phyloP scores from a whole-genome alignment of 2,113 vertebrate genomes.

The Psophia crepitans region DNA sequence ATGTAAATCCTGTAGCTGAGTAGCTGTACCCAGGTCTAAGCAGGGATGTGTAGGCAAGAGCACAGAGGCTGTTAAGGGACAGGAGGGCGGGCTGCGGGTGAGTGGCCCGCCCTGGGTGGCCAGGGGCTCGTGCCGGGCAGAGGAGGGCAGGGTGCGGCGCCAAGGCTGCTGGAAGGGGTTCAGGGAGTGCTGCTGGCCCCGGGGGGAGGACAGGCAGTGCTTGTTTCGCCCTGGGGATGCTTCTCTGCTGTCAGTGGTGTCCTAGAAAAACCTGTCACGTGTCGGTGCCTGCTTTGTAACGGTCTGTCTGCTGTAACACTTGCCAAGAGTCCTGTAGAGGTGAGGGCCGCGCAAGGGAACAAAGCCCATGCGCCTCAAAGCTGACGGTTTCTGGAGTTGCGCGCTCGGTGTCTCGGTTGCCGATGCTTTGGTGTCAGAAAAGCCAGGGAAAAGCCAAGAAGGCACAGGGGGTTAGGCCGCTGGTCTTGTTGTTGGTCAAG shows the following conservation, averaged over 20 bases:
- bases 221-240: neutral
- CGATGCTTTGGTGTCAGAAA: neutral
- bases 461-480: neutral
- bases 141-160: neutral
- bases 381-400: rapidly evolving
- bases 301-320: neutral
- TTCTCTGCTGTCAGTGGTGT: neutral
- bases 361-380: neutral
- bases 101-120: rapidly evolving
- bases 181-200: rapidly evolving
- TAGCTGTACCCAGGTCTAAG: neutral
- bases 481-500: neutral
- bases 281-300: neutral
- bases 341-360: neutral
- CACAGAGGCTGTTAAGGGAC: neutral
- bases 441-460: neutral
- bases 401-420: neutral
- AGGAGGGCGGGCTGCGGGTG: neutral
- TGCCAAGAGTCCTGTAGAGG: neutral
- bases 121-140: too few species aligned
- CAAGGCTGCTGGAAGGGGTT: rapidly evolving
- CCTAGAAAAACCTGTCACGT: neutral
- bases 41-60: neutral
- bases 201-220: neutral
- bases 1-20: neutral